Conservation (phyloP, 2,113 vertebrate species). For the Mormoops blainvillei region DNA sequence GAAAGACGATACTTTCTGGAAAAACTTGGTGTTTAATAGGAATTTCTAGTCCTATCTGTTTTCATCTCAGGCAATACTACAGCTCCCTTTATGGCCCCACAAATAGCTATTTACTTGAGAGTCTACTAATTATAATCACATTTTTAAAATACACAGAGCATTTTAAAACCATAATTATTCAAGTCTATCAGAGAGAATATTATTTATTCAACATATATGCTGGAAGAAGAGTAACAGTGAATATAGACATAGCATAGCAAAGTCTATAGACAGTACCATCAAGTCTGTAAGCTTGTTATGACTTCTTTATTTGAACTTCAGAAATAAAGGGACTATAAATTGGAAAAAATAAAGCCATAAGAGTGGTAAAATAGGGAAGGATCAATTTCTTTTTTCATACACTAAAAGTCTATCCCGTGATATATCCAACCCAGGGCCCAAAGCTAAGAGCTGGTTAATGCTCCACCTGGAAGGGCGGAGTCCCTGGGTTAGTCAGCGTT, state of each 20-base stretch:
- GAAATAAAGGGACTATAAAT: slow-evolving; percentile 22
- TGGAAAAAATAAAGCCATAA: not conserved
- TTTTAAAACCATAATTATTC: slow-evolving; percentile 2
- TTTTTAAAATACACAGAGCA: not conserved
- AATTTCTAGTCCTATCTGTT: slow-evolving; percentile 48
- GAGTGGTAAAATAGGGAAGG: not conserved
- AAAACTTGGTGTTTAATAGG: slow-evolving; percentile 31
- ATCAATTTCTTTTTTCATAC: not conserved
- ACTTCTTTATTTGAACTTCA: slow-evolving; percentile 25
- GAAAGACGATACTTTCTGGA: slow-evolving; percentile 21
- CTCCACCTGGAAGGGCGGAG: not conserved
- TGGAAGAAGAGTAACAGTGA: not conserved
- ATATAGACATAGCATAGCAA: not conserved
- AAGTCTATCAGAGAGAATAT: not conserved
- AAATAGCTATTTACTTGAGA: slow-evolving; percentile 18
- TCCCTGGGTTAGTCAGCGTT: not conserved
- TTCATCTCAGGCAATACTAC: slow-evolving; percentile 36
- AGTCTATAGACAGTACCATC: not conserved
- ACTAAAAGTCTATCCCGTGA: not conserved
- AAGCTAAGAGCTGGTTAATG: not conserved
- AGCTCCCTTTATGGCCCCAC: not conserved
- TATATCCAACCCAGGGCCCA: not conserved
- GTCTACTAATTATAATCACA: slow-evolving; percentile 45
- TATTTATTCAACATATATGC: not conserved
- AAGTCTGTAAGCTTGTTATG: not conserved